phyloP scores from a whole-genome alignment of 1,140 invertebrate genomes.

The Chymomyza costata region DNA sequence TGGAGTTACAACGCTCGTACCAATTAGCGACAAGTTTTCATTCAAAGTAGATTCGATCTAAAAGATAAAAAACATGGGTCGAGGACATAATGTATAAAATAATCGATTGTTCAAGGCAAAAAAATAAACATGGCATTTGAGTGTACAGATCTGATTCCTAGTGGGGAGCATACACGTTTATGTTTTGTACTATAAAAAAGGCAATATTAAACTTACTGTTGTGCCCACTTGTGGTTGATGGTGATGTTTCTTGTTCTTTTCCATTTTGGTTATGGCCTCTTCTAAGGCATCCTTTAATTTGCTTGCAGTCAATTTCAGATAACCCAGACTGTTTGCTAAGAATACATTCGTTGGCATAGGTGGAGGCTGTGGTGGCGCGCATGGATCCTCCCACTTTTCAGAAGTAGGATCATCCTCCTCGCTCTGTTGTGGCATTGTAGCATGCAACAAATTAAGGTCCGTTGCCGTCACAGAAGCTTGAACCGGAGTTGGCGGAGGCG shows the following conservation, averaged over 20 bases:
- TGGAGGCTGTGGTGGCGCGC: constrained; percentile 54
- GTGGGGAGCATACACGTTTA: too few species aligned
- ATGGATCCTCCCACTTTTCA: constrained; percentile 61
- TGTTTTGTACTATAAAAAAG: neutral
- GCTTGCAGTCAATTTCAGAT: constrained; percentile 39
- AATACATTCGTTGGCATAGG: constrained; percentile 36
- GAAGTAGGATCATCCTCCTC: constrained; percentile 55
- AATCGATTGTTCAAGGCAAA: neutral
- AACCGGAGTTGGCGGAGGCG: constrained; percentile 12
- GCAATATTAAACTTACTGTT: neutral
- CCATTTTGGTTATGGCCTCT: constrained; percentile 54
- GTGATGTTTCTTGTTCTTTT: constrained; percentile 29
- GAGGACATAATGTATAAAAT: neutral
- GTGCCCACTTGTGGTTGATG: constrained; percentile 12
- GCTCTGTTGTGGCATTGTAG: constrained; percentile 21
- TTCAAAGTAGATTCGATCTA: constrained; percentile 12
- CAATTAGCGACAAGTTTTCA: constrained; percentile 18
- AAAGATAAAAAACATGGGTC: constrained; percentile 6
- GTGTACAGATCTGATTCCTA: too few species aligned
- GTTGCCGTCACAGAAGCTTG: neutral
- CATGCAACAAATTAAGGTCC: neutral
- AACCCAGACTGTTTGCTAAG: constrained; percentile 20
- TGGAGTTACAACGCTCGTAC: constrained; percentile 14
- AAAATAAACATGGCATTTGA: neutral
- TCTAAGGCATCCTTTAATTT: constrained; percentile 56